These are phyloP conservation scores for Syndactyla subalaris DNA, from an alignment of 2,797 vertebrate genomes.

Conservation along the genomic window DNA sequence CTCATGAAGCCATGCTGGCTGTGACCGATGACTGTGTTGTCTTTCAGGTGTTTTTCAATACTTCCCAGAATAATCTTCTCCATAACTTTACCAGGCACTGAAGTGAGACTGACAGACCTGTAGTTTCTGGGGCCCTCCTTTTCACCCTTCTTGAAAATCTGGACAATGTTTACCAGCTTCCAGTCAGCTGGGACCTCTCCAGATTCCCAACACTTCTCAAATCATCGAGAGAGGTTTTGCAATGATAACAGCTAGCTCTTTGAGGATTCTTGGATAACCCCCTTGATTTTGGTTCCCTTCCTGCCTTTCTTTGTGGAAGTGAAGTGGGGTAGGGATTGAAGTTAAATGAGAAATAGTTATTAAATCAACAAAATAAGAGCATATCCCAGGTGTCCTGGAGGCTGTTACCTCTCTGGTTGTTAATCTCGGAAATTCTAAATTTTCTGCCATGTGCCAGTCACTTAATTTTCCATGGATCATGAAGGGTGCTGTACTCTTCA, in stretches of 20 bases:
- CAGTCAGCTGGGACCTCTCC: background rate
- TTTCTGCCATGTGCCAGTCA: background rate
- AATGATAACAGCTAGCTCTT: background rate
- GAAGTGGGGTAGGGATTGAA: background rate
- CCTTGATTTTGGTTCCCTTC: background rate
- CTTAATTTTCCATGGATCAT: background rate
- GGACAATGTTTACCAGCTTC: background rate
- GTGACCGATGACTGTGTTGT: background rate
- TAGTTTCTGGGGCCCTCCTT: background rate
- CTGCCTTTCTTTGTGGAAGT: background rate
- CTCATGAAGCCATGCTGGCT: background rate
- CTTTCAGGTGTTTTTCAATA: background rate
- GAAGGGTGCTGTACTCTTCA: background rate
- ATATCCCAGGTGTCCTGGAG: background rate
- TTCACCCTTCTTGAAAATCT: background rate
- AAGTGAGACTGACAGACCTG: background rate
- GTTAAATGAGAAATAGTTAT: background rate
- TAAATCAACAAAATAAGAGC: background rate
- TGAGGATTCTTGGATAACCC: background rate
- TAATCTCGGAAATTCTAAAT: background rate
- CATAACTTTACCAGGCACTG: background rate
- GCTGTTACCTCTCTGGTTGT: background rate
- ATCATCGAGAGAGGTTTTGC: background rate
- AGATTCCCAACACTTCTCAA: background rate
- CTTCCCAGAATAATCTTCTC: background rate